phyloP scores from a whole-genome alignment of 2,113 vertebrate species.

The Chaetura pelagica region DNA sequence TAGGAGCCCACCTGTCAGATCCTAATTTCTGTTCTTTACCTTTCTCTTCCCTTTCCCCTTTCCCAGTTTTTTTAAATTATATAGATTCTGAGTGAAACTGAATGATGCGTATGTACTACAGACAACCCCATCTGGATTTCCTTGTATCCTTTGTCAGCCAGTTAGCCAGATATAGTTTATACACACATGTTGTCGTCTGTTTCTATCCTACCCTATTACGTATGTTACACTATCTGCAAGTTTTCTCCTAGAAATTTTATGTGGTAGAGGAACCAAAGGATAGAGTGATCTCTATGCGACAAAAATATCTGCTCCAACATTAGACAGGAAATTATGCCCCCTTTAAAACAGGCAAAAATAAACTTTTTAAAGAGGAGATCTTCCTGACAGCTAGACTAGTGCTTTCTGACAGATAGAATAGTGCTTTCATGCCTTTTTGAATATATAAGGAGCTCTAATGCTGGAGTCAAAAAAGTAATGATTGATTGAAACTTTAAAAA shows the following conservation, averaged over 20 bases:
- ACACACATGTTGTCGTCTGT: not conserved
- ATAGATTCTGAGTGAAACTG: not conserved
- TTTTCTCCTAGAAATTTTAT: not conserved
- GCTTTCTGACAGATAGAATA: not conserved
- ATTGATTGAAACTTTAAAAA: not conserved
- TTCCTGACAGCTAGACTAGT: not conserved
- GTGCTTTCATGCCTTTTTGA: not conserved
- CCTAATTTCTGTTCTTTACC: not conserved
- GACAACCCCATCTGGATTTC: not conserved
- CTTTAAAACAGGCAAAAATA: not conserved
- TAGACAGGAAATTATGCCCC: not conserved
- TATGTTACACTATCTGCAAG: not conserved
- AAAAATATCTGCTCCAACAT: not conserved
- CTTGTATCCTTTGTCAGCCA: not conserved
- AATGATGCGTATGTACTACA: not conserved
- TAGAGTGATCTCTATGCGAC: not conserved
- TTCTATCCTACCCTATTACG: not conserved
- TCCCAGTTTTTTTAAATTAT: not conserved
- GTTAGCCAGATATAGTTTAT: not conserved
- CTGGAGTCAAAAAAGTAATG: not conserved
- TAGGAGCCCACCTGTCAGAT: not conserved
- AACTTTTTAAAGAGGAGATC: not conserved
- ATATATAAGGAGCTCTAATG: not conserved
- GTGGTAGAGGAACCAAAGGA: not conserved
- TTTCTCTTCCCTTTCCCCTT: not conserved